Base-by-base conservation (phyloP, 2,888 invertebrate species). In the Drosophila affinis region DNA sequence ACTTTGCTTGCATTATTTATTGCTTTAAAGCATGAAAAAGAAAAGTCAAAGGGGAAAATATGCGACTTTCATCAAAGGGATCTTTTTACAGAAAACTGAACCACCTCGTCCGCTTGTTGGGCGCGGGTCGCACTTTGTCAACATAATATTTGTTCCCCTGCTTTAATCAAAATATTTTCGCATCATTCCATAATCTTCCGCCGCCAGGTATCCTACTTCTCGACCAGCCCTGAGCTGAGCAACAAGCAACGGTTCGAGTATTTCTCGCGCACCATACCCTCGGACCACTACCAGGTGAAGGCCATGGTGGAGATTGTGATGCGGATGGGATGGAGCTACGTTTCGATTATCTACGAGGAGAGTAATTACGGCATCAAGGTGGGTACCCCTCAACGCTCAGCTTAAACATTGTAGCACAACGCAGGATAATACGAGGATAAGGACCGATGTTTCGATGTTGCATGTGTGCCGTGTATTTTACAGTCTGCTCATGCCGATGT, bases 331-430 rank as follows among this genome's bases (percentile, higher is more conserved):
- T 98, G 98, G 98, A 97, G 96, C 75, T 98, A 98, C 92, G 96
- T 98, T 21, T 98, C 98, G 58, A 97, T 98, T 81, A 96, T 98
- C 77, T 98, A 98, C 91, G 98, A 98, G 91, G 98, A 98, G 92
- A 98, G 98, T 67, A 98, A 97, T 93, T 98, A 98, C 89, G 98
- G 98, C 9, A 97, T 98, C 75, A 97, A 98, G 95, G 98, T 97
- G 90, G 91, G 92, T 90, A n/a, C n/a, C 1, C 34, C 34, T 34
- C 39, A 7, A 7, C n/a, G 39, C 1, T n/a, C n/a, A 39, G 3
- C 1, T 39, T 2, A 39, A 7, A n/a, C 6, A 39, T 49, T 10
- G n/a, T 39, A 27, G 9, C 12, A 34, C 32, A 2, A 6, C 5
- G 14, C 14, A 14, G 10, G 5, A 39, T 21, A 21, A 21, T 21